phyloP scores from a whole-genome alignment of 2,797 vertebrate genomes.

The Neosilurus hyrtlii region DNA sequence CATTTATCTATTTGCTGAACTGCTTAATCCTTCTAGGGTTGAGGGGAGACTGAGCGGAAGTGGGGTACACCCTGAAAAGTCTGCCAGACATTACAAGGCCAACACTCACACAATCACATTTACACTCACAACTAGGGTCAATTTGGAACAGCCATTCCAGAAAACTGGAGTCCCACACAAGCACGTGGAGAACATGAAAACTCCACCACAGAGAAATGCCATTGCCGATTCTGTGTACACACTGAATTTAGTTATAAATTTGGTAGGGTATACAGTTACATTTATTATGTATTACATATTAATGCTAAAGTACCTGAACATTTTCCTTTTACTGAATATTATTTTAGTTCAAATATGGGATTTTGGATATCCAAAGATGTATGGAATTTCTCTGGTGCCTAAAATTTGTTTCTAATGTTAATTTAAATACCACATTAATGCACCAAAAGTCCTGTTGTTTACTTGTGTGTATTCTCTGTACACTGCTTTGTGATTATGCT shows the following conservation, averaged over 20 bases:
- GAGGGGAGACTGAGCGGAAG: too few species aligned
- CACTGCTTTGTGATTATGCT: conserved; percentile 35
- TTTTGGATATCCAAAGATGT: neutral
- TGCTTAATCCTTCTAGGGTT: too few species aligned
- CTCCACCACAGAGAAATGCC: too few species aligned
- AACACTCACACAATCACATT: too few species aligned
- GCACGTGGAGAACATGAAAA: too few species aligned
- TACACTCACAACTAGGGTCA: too few species aligned
- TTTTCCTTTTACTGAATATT: neutral
- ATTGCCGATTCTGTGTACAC: neutral
- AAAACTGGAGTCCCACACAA: too few species aligned
- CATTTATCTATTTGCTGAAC: too few species aligned
- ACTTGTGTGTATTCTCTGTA: conserved; percentile 31
- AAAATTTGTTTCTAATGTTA: conserved; percentile 16
- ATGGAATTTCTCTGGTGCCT: neutral
- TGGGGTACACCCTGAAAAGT: too few species aligned
- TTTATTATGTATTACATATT: neutral
- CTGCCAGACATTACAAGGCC: too few species aligned
- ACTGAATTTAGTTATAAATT: neutral
- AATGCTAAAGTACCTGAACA: neutral
- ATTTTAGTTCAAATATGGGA: neutral
- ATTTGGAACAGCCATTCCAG: too few species aligned
- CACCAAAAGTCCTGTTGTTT: conserved; percentile 20
- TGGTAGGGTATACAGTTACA: neutral
- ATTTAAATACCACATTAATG: conserved; percentile 3